These are phyloP conservation scores for Oceanodroma tethys DNA, from an alignment of 2,113 vertebrate genomes.

Conservation along the genomic window DNA sequence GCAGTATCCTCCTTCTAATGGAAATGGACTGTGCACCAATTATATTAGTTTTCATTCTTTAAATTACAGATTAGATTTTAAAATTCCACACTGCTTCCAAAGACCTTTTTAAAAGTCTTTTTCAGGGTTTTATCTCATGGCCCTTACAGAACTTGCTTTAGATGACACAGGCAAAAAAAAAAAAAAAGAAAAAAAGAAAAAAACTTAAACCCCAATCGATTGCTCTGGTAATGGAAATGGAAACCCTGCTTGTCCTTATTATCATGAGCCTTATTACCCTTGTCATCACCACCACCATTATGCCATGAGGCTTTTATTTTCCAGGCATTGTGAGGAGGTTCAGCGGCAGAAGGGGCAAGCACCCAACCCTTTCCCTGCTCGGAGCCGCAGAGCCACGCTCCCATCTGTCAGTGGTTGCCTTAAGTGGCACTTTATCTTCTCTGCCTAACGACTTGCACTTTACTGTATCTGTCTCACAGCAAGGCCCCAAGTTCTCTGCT, in stretches of 20 bases:
- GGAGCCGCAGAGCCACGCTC: neutral
- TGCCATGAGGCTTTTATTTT: conserved; percentile 59
- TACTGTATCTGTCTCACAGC: neutral
- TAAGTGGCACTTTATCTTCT: conserved; percentile 54
- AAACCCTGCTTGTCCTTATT: conserved; percentile 75
- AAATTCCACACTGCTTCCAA: conserved; percentile 61
- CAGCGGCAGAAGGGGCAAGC: neutral
- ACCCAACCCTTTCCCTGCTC: neutral
- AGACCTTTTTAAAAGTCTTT: conserved; percentile 58
- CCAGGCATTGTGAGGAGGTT: conserved; percentile 19
- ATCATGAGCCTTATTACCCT: conserved; percentile 72
- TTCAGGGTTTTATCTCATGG: conserved; percentile 42
- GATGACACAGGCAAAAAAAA: neutral
- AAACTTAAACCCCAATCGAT: conserved; percentile 51
- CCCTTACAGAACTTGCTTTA: conserved; percentile 29
- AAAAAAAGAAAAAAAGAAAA: neutral
- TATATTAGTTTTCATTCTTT: conserved; percentile 64
- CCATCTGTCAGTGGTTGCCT: conserved; percentile 38
- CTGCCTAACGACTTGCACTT: neutral
- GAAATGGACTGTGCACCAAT: conserved; percentile 46
- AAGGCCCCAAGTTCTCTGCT: neutral
- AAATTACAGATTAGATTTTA: conserved; percentile 67
- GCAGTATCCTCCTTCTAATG: conserved; percentile 42
- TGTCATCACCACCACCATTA: conserved; percentile 69
- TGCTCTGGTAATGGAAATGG: conserved; percentile 74